Evolutionary conservation across 2,888 invertebrate genomes (phyloP).

Genomic region (Agonum fuliginosum): DNA sequence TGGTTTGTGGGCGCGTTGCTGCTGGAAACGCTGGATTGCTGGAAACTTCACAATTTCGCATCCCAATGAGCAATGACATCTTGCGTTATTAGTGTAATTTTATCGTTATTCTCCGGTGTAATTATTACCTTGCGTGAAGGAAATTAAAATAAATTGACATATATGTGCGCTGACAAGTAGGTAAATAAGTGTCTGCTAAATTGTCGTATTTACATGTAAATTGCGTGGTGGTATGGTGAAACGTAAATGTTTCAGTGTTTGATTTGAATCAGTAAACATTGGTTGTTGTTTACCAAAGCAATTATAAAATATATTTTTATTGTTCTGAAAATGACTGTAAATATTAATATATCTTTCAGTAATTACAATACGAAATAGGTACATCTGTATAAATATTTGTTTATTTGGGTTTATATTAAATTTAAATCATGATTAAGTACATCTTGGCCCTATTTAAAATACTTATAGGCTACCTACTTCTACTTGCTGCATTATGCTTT

Average conservation of each 20-base stretch:
- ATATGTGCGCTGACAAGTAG: constrained; percentile 3
- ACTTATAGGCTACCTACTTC: too few relatives aligned
- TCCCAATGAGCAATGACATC: neutral
- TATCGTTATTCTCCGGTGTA: constrained; percentile 3
- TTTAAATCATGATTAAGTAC: too few relatives aligned
- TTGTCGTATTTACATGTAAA: neutral
- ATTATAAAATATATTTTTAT: too few relatives aligned
- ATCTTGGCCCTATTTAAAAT: too few relatives aligned
- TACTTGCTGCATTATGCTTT: too few relatives aligned
- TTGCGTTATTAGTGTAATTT: constrained; percentile 23
- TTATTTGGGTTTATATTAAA: too few relatives aligned
- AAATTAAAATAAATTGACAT: constrained; percentile 16
- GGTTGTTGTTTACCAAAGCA: neutral
- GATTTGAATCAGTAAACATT: neutral
- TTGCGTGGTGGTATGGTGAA: neutral
- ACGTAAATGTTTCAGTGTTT: neutral
- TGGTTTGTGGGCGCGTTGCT: neutral
- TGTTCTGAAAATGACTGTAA: too few relatives aligned
- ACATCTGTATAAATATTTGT: too few relatives aligned
- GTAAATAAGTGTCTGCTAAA: neutral
- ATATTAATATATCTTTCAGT: too few relatives aligned
- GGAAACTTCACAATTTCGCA: constrained; percentile 9
- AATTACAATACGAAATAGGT: too few relatives aligned
- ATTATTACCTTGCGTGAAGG: constrained; percentile 2
- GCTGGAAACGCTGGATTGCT: too few relatives aligned